A percentile compares a stretch with the other conserved stretches of the same genome.
Conservation (phyloP, 2,888 invertebrate species). For the Harpagoxenus sublaevis region DNA sequence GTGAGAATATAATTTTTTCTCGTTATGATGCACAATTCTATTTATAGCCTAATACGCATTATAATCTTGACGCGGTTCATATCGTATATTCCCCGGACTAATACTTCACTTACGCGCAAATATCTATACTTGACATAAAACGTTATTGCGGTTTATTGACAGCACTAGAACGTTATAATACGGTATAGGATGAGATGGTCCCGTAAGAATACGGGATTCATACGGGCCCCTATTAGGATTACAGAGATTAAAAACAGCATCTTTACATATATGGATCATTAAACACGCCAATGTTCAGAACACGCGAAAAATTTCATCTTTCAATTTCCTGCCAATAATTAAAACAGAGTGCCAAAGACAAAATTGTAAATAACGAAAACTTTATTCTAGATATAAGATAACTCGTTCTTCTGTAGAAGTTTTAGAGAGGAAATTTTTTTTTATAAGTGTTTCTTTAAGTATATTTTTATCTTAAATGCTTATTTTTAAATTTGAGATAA, state of each 20-base stretch:
- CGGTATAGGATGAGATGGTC: slow-evolving; percentile 24
- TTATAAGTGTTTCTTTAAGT: background rate
- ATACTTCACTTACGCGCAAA: background rate
- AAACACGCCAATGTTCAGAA: background rate
- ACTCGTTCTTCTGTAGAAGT: background rate
- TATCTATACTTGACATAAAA: slow-evolving; percentile 12
- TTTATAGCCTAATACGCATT: background rate
- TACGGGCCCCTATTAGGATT: background rate
- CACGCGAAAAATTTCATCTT: background rate
- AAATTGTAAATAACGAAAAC: background rate
- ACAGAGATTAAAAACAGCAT: slow-evolving; percentile 17
- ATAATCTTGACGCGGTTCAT: background rate
- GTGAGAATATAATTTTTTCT: slow-evolving; percentile 21
- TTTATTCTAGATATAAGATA: background rate
- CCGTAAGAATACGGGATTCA: slow-evolving; percentile 51
- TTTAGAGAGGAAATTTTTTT: background rate
- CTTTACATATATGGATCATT: background rate
- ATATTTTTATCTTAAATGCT: background rate
- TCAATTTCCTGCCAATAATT: too few species aligned
- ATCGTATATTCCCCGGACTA: background rate
- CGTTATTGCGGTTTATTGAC: slow-evolving; percentile 43
- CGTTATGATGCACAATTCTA: background rate
- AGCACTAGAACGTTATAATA: slow-evolving; percentile 40
- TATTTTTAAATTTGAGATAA: background rate
- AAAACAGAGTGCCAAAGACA: background rate